phyloP scores from a whole-genome alignment of 2,888 invertebrate species.

The Apotomis turbidana region DNA sequence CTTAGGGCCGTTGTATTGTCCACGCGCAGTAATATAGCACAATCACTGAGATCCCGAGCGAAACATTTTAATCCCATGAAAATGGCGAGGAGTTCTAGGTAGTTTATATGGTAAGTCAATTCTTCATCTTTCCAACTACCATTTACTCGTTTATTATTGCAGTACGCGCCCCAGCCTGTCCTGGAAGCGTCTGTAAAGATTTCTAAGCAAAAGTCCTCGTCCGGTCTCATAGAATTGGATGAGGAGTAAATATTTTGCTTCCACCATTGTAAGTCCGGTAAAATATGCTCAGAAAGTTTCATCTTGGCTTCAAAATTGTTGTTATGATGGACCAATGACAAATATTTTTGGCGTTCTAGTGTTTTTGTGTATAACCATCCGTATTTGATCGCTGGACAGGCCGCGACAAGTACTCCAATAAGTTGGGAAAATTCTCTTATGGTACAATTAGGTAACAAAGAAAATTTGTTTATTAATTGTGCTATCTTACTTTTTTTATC shows the following conservation, averaged over 20 bases:
- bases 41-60: background rate
- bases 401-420: conserved; percentile 32
- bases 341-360: conserved; percentile 41
- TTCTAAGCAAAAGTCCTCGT: conserved; percentile 1
- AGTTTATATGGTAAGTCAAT: conserved; percentile 30
- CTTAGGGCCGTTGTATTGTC: conserved; percentile 13
- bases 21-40: conserved; percentile 16
- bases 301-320: conserved; percentile 18
- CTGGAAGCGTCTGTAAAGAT: conserved; percentile 36
- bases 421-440: conserved; percentile 37
- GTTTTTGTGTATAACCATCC: conserved; percentile 38
- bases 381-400: conserved; percentile 22
- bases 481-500: conserved; percentile 37
- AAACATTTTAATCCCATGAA: conserved; percentile 26
- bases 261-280: conserved; percentile 35
- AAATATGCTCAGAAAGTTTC: background rate
- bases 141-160: conserved; percentile 1
- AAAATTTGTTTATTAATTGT: conserved; percentile 27
- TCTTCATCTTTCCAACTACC: conserved; percentile 15
- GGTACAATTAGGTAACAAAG: conserved; percentile 15
- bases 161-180: conserved; percentile 36
- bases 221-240: background rate
- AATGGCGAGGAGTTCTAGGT: conserved; percentile 8
- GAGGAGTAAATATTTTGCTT: conserved; percentile 5
- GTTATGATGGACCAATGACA: conserved; percentile 15